Evolutionary conservation across 2,888 invertebrate genomes (phyloP).

Genomic region (Peribatodes rhomboidaria): DNA sequence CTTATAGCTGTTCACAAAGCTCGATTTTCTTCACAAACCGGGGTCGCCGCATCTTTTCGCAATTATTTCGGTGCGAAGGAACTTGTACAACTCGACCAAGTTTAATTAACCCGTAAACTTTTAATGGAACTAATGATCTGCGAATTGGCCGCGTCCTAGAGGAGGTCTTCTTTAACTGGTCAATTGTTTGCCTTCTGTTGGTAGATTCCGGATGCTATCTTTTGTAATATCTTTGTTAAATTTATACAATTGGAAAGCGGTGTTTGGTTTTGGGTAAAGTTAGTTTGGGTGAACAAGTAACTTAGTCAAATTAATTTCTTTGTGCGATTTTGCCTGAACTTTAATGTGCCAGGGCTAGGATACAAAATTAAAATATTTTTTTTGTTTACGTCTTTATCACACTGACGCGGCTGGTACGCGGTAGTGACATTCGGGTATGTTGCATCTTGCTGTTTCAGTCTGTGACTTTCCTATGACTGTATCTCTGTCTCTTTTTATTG

Average conservation of each 20-base stretch:
- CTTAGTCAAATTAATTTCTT: too few species aligned
- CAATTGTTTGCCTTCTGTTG: neutral
- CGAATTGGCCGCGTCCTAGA: conserved; percentile 45
- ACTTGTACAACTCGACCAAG: conserved; percentile 34
- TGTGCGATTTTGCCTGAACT: too few species aligned
- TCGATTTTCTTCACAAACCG: conserved; percentile 14
- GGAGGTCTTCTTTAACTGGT: conserved; percentile 29
- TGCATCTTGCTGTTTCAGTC: too few species aligned
- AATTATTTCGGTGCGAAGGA: conserved; percentile 23
- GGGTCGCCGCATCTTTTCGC: conserved; percentile 22
- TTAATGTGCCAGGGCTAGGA: too few species aligned
- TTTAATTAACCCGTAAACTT: conserved; percentile 56
- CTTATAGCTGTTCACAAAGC: conserved; percentile 13
- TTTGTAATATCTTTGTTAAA: neutral
- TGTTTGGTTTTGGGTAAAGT: too few species aligned
- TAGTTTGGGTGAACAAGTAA: too few species aligned
- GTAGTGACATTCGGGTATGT: too few species aligned
- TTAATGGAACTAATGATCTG: conserved; percentile 62
- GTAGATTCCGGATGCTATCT: neutral
- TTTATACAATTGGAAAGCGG: neutral
- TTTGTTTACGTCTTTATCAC: too few species aligned
- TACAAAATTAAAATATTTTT: too few species aligned
- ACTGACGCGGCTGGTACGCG: too few species aligned
- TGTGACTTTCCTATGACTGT: too few species aligned
- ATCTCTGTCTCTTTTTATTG: too few species aligned